Evolutionary conservation across 2,797 vertebrate genomes (phyloP).

Genomic region (Chaenodraco wilsoni): DNA sequence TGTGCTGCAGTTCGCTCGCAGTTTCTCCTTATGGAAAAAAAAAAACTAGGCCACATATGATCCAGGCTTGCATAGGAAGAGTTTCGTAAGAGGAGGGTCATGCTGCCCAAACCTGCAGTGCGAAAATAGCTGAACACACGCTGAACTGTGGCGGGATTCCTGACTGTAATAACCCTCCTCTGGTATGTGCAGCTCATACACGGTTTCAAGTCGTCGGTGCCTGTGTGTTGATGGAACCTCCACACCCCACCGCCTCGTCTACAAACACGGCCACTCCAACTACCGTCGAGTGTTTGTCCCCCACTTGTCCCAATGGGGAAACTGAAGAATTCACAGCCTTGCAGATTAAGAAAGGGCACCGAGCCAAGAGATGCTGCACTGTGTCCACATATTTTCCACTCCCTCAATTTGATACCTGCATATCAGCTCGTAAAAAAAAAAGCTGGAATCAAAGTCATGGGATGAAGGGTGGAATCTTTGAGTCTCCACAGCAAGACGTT

Average conservation of each 20-base stretch:
- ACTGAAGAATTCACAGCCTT: constrained; percentile 46
- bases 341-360: neutral
- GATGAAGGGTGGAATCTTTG: constrained; percentile 12
- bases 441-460: constrained; percentile 14
- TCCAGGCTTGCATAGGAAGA: neutral
- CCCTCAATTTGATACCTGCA: constrained; percentile 53
- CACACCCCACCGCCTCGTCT: neutral
- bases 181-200: constrained; percentile 54
- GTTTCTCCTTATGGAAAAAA: constrained; percentile 2
- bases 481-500: constrained; percentile 6
- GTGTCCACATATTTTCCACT: constrained; percentile 45
- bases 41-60: neutral
- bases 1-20: constrained; percentile 33
- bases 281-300: constrained; percentile 15
- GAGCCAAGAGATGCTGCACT: constrained; percentile 55
- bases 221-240: constrained; percentile 27
- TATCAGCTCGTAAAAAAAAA: constrained; percentile 3
- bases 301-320: constrained; percentile 24
- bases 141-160: constrained; percentile 40
- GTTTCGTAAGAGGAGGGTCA: constrained; percentile 24
- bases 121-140: constrained; percentile 45
- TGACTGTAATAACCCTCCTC: constrained; percentile 46
- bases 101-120: constrained; percentile 38
- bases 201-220: constrained; percentile 42
- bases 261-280: neutral